Conservation (phyloP, 1,140 invertebrate genomes). For the Nylanderia fulva region DNA sequence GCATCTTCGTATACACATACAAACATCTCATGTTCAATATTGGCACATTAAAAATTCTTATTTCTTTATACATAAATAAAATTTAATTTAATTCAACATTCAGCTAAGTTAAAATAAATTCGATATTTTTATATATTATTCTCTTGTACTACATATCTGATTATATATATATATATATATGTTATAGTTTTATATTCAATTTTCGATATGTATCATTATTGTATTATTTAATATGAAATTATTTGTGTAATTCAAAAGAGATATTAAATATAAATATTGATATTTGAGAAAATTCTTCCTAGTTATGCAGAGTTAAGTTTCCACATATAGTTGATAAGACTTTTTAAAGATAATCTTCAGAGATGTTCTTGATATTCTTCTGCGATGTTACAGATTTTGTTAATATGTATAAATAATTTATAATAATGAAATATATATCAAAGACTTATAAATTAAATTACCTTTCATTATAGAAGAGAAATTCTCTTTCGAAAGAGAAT, state of each 20-base stretch:
- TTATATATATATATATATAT: too few species aligned
- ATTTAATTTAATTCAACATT: constrained; percentile 8
- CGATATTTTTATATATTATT: constrained; percentile 17
- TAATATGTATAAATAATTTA: neutral
- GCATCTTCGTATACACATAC: too few species aligned
- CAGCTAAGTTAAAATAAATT: neutral
- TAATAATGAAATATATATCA: constrained; percentile 25
- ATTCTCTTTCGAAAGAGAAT: constrained; percentile 16
- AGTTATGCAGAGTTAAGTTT: neutral
- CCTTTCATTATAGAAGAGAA: constrained; percentile 57
- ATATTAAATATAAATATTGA: neutral
- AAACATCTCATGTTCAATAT: too few species aligned
- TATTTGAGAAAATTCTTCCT: neutral
- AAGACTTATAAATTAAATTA: constrained; percentile 38
- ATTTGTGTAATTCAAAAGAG: neutral
- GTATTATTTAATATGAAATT: constrained; percentile 5
- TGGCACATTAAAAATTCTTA: neutral
- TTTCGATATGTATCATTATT: neutral
- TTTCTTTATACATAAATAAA: neutral
- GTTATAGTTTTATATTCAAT: constrained; percentile 10
- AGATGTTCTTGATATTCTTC: constrained; percentile 9
- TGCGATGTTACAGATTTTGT: neutral
- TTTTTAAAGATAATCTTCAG: constrained; percentile 26
- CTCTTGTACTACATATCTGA: neutral
- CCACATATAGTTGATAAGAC: neutral